Evolutionary conservation across 1,140 invertebrate species (phyloP).

Genomic region (Heliconius nattereri): DNA sequence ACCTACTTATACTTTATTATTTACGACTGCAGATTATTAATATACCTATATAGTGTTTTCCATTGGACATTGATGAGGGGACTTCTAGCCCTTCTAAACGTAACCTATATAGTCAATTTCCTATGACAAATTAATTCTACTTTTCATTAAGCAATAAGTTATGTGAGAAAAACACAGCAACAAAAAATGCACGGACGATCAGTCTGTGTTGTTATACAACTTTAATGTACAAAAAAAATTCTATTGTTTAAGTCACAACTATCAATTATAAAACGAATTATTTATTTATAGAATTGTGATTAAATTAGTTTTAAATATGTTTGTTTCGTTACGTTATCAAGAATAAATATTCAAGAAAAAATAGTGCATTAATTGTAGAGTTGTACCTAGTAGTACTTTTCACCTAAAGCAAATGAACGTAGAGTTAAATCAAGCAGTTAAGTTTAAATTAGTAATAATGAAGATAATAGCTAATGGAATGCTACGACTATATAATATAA

Average conservation of each 20-base stretch:
- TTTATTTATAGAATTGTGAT: neutral
- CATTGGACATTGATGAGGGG: no score
- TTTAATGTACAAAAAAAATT: no score
- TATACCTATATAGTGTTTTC: no score
- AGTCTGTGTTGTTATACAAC: no score
- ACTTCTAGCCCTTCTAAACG: no score
- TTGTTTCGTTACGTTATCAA: neutral
- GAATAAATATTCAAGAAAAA: neutral
- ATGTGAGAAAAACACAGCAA: no score
- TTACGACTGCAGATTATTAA: neutral
- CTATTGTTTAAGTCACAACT: no score
- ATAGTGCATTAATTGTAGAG: slow-evolving; percentile 21
- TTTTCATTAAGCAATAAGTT: no score
- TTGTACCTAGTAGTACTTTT: slow-evolving; percentile 4
- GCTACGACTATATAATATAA: slow-evolving; percentile 2
- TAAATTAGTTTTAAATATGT: neutral
- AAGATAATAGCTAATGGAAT: slow-evolving; percentile 13
- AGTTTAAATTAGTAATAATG: slow-evolving; percentile 31
- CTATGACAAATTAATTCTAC: no score
- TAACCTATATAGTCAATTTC: no score
- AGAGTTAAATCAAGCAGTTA: slow-evolving; percentile 31
- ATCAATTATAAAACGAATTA: no score
- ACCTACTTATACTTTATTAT: neutral
- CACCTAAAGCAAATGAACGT: slow-evolving; percentile 36
- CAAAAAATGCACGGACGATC: no score